phyloP scores from a whole-genome alignment of 1,140 invertebrate species.

The Nasonia vitripennis region DNA sequence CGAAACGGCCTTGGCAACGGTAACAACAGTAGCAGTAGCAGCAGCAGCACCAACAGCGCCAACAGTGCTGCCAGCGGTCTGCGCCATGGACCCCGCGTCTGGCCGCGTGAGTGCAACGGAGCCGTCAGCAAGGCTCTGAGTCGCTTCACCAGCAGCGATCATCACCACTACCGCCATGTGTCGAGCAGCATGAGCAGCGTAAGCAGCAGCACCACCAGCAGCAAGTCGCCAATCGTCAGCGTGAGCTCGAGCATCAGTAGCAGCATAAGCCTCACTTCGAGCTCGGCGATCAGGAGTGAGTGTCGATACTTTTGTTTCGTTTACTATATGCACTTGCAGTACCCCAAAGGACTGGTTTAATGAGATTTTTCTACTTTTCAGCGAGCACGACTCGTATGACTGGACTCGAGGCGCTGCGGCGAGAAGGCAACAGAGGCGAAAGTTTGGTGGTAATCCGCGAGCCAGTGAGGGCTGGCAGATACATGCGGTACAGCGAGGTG shows the following conservation, averaged over 20 bases:
- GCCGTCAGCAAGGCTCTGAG: constrained; percentile 75
- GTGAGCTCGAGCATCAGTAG: constrained; percentile 35
- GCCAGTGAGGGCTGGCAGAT: constrained; percentile 73
- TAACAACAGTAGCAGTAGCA: constrained; percentile 63
- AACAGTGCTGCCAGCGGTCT: constrained; percentile 63
- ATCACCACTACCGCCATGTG: constrained; percentile 17
- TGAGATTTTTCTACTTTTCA: constrained; percentile 37
- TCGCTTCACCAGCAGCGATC: constrained; percentile 67
- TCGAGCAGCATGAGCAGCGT: background rate
- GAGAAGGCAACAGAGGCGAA: constrained; percentile 66
- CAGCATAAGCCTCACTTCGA: constrained; percentile 35
- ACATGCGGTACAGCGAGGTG: constrained; percentile 75
- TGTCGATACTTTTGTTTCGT: background rate
- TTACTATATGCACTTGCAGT: too few relatives aligned
- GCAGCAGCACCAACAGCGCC: constrained; percentile 57
- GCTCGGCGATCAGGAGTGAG: constrained; percentile 50
- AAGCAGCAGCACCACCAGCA: constrained; percentile 19
- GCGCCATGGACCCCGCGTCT: constrained; percentile 59
- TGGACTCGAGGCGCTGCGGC: constrained; percentile 67
- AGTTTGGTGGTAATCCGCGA: constrained; percentile 77
- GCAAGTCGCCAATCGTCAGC: constrained; percentile 24
- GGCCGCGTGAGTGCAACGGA: constrained; percentile 74
- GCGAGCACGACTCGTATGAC: constrained; percentile 60
- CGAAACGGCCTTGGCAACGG: constrained; percentile 64
- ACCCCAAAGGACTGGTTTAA: background rate